Evolutionary conservation across 2,113 vertebrate genomes (phyloP).

Genomic region (Lucifuga dentata): DNA sequence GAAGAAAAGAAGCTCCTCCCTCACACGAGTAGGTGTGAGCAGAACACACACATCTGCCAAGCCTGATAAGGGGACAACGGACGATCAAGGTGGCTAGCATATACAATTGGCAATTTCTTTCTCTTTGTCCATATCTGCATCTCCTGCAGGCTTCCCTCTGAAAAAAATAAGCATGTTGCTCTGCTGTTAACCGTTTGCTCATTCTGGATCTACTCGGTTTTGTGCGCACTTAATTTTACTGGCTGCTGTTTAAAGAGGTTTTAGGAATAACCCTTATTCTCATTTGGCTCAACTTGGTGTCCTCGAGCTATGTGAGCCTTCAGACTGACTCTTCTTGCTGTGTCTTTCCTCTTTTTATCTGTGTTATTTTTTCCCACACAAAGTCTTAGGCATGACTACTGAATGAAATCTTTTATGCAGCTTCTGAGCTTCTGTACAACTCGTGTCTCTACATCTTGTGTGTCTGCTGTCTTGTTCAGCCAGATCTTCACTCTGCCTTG

Average conservation of each 20-base stretch:
- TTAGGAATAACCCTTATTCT: constrained; percentile 17
- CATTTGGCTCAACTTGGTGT: constrained; percentile 12
- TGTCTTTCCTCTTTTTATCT: constrained; percentile 5
- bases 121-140: constrained; percentile 35
- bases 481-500: constrained; percentile 24
- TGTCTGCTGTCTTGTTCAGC: constrained; percentile 18
- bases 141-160: constrained; percentile 24
- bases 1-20: constrained; percentile 91
- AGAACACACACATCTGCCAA: constrained; percentile 81
- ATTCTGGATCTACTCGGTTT: constrained; percentile 11
- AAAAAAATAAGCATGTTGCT: constrained; percentile 63
- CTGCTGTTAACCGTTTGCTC: constrained; percentile 34
- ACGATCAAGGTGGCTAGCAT: constrained; percentile 88
- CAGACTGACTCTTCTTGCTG: background rate
- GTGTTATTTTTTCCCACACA: background rate
- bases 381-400: constrained; percentile 3
- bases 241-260: constrained; percentile 17
- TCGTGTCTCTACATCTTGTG: background rate
- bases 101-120: constrained; percentile 51
- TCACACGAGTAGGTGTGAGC: constrained; percentile 86
- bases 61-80: constrained; percentile 84
- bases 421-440: constrained; percentile 20
- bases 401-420: background rate
- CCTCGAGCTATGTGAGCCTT: background rate
- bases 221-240: constrained; percentile 16